Evolutionary conservation across 1,140 invertebrate species (phyloP).

Genomic region (Antheraea mylitta): DNA sequence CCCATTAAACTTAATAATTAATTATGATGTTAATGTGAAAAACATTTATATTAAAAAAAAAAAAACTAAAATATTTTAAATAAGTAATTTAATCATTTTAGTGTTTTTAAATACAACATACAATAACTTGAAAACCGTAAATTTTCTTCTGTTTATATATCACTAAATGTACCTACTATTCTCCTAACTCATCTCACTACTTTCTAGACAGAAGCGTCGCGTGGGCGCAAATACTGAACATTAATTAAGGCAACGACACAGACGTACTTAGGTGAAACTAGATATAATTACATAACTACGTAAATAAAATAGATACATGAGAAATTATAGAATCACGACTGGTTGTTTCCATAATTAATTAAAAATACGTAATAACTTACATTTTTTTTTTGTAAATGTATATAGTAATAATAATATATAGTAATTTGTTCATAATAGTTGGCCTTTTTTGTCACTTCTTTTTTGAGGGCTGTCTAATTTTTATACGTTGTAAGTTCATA

Average conservation of each 20-base stretch:
- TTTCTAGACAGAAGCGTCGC: background rate
- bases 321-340: background rate
- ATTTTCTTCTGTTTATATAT: background rate
- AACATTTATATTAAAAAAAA: no score
- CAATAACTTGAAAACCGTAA: no score
- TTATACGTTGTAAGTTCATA: no score
- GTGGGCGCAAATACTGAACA: conserved; percentile 5
- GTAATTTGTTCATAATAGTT: no score
- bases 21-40: no score
- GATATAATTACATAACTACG: background rate
- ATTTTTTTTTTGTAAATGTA: background rate
- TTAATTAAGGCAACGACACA: background rate
- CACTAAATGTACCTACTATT: background rate
- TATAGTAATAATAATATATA: no score
- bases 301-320: background rate
- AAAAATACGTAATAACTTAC: background rate
- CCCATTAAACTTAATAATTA: no score
- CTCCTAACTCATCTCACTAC: background rate
- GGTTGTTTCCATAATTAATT: background rate
- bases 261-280: conserved; percentile 6
- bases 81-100: no score
- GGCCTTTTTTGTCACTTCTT: no score
- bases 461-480: no score
- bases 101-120: no score
- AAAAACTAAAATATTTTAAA: no score